Base-by-base conservation (phyloP, 2,888 invertebrate species). In the Oegoconia quadripuncta region DNA sequence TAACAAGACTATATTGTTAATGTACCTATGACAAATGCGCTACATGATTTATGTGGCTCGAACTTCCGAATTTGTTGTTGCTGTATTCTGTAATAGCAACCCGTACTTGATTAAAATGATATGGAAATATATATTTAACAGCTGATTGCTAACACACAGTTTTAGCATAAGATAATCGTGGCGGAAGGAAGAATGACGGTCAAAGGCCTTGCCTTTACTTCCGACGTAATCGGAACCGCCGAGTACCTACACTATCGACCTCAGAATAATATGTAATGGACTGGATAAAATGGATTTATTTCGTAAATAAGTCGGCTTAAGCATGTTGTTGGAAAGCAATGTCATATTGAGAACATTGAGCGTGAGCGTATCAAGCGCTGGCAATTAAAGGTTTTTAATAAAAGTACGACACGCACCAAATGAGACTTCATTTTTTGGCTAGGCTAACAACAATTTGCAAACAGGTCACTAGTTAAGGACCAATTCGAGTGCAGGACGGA, bases 181-280 rank as follows among this genome's bases (percentile, higher is more conserved):
- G 50, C 78, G 82, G 82, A 83, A 82, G 81, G 72, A 76, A 79
- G 74, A 67, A 74, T 72, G 68, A 44, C 53, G 60, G 55, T 50
- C 49, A 42, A 43, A 33, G 20, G 48, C 79, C 82, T 82, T 75
- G 79, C 52, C 34, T 32, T 44, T 30, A 78, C 75, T 83, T 83
- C 83, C 83, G 67, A 59, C 59, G 39, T 50, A 55, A 62, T 64
- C 70, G 71, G 71, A 74, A 71, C 64, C 58, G 47, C 53, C 44
- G 52, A 56, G 42, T 44, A n/a, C n/a, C n/a, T n/a, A 53, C 48
- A 54, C 48, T 46, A 50, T 43, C 53, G 66, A 49, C 66, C 72
- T 72, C 57, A 50, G 43, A 34, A 31, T 36, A 27, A 29, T 40
- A 28, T 36, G 31, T 23, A 39, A 34, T 20, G n/a, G 12, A 23